Evolutionary conservation across 2,113 vertebrate genomes (phyloP).

Genomic region (Camelus dromedarius): DNA sequence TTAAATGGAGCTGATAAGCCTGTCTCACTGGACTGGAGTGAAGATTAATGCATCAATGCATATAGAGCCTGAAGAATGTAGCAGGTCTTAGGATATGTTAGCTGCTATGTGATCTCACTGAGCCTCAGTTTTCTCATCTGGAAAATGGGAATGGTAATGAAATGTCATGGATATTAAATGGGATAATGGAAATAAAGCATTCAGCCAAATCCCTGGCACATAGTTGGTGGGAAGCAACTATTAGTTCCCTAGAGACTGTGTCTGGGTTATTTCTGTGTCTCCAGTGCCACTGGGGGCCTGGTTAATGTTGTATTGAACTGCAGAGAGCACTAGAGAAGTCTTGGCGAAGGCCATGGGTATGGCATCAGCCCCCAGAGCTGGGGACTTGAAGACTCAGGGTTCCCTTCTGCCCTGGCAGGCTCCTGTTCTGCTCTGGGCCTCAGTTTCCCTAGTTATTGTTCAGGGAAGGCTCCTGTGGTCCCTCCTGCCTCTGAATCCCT

Average conservation of each 20-base stretch:
- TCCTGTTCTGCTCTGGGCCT: background rate
- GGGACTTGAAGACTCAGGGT: background rate
- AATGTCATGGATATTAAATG: background rate
- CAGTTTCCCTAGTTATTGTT: background rate
- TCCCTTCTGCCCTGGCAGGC: background rate
- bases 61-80: background rate
- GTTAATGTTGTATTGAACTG: background rate
- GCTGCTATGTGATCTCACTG: background rate
- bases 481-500: background rate
- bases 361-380: background rate
- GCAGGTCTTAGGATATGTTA: background rate
- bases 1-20: background rate
- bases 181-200: background rate
- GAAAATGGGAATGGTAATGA: background rate
- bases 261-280: background rate
- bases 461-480: background rate
- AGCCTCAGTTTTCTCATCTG: constrained; percentile 2
- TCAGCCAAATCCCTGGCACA: background rate
- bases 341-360: too few species aligned
- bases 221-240: background rate
- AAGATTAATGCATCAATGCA: background rate
- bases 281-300: background rate
- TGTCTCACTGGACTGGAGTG: background rate
- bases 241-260: background rate
- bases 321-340: background rate